These are phyloP conservation scores for Aphodius sticticus DNA, from an alignment of 2,888 invertebrate genomes.

Conservation along the genomic window DNA sequence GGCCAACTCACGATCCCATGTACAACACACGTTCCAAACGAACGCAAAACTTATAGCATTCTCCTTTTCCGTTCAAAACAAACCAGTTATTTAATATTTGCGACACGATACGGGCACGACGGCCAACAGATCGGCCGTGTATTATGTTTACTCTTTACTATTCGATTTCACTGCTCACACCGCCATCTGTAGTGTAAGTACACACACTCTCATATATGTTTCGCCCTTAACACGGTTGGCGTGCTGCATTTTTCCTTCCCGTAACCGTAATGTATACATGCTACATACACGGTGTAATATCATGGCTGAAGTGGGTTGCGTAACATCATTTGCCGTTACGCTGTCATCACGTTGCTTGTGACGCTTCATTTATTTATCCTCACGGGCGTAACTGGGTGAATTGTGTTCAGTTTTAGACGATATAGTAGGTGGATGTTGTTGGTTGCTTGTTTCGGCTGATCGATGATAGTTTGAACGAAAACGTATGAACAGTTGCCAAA, in stretches of 20 bases:
- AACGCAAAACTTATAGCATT: not conserved
- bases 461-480: not conserved
- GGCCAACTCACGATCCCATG: not conserved
- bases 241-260: not conserved
- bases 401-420: not conserved
- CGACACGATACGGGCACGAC: not conserved
- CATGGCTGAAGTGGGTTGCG: not conserved
- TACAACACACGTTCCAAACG: not conserved
- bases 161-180: not conserved
- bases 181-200: not conserved
- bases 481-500: not conserved
- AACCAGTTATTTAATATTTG: conserved; percentile 4
- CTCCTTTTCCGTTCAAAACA: not conserved
- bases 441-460: too few relatives aligned
- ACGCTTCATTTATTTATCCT: not conserved
- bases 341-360: not conserved
- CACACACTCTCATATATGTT: not conserved
- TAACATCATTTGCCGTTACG: not conserved
- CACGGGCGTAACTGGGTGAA: not conserved
- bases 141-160: not conserved
- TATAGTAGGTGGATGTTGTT: not conserved
- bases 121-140: not conserved
- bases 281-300: not conserved
- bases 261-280: not conserved
- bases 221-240: not conserved